Evolutionary conservation across 2,113 vertebrate genomes (phyloP), one percentile per base, ranked within the genome.

Genomic region (Ceyx melanurus): DNA sequence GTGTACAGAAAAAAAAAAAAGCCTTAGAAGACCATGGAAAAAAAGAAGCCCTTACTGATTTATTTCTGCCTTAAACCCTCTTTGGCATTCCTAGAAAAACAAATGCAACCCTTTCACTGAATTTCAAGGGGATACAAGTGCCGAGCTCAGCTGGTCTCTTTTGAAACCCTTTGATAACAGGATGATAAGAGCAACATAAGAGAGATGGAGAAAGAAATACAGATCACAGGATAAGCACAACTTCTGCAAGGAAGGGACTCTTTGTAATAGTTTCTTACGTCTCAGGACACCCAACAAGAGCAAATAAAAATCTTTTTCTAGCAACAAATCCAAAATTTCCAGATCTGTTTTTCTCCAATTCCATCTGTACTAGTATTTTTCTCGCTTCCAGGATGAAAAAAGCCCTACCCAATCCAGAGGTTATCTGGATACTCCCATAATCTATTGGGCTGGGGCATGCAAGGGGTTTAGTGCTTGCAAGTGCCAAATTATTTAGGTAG

Each of bases 111-210:
- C 51, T 87, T 93, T 58, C 20, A 22, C 22, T 66, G 74, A 56
- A 82, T 87, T 84, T 91, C 71, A 87, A 82, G 66, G 15, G 23
- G 25, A 70, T 51, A 21, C 0, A 1, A 78, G 31, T 68, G 11
- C 28, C 4, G 5, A 73, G 60, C 33, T 87, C n/a, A 58, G 42
- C 29, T 79, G 29, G 58, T 79, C 58, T 93, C 50, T 80, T 94
- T 68, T 93, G 77, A 95, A 94, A 42, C 4, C 4, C 37, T 90
- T 89, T 87, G 81, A 82, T 82, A 82, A 89, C 45, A 84, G 15
- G 45, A 81, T 61, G 65, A 60, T 76, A 82, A 68, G 7, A 90
- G 42, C 19, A 90, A 54, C 33, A 43, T 73, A 72, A 92, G 68
- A 92, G 31, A 89, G 56, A 86, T 42, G 15, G 31, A 31, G 6